Conservation (phyloP, 2,113 vertebrate genomes). For the Strigops habroptila region DNA sequence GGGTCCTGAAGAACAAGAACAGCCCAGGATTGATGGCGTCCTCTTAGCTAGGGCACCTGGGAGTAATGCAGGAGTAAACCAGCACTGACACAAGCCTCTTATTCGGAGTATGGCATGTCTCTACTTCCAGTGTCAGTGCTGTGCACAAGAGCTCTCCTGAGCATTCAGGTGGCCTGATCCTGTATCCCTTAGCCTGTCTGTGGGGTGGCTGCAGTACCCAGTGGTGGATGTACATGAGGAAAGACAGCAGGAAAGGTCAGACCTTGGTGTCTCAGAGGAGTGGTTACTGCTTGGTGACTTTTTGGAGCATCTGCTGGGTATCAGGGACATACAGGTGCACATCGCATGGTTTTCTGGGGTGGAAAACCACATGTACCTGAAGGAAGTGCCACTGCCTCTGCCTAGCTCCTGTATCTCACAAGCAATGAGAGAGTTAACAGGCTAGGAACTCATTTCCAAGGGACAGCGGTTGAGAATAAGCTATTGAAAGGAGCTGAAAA, state of each 20-base stretch:
- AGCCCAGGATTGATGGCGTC: background rate
- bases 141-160: background rate
- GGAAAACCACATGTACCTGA: background rate
- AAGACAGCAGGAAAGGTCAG: background rate
- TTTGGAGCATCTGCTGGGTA: background rate
- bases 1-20: background rate
- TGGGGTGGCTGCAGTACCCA: background rate
- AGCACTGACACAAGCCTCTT: background rate
- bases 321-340: background rate
- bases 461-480: background rate
- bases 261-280: background rate
- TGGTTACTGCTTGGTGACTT: accelerated
- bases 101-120: background rate
- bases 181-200: background rate
- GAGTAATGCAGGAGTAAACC: background rate
- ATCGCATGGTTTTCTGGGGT: background rate
- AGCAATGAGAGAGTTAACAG: background rate
- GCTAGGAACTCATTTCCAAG: background rate
- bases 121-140: background rate
- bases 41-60: background rate
- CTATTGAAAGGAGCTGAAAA: background rate
- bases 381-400: background rate
- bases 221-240: background rate
- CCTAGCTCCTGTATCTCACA: background rate
- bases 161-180: background rate